Conservation (phyloP, 2,113 vertebrate genomes). For the Perca schrenkii region DNA sequence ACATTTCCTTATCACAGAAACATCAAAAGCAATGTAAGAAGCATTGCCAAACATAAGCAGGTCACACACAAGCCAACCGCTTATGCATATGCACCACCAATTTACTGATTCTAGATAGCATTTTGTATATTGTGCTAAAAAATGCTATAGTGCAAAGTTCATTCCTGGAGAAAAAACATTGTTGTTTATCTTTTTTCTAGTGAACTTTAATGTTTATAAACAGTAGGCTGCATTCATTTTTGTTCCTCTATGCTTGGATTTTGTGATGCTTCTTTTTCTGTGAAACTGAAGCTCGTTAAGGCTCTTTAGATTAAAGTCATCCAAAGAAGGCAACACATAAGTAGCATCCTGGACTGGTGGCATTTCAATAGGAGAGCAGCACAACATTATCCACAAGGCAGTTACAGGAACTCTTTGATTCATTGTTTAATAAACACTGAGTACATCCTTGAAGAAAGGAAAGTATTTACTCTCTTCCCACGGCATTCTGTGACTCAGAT, state of each 20-base stretch:
- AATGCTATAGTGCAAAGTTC: slow-evolving; percentile 19
- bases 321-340: slow-evolving; percentile 19
- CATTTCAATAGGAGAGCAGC: slow-evolving; percentile 41
- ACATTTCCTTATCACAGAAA: slow-evolving; percentile 37
- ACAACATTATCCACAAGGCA: slow-evolving; percentile 28
- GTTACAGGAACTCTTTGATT: slow-evolving; percentile 44
- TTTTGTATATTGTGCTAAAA: background rate
- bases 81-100: slow-evolving; percentile 44
- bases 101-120: slow-evolving; percentile 41
- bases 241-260: background rate
- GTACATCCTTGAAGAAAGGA: slow-evolving; percentile 41
- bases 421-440: slow-evolving; percentile 68
- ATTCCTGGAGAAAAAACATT: background rate
- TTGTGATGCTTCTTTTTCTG: slow-evolving; percentile 25
- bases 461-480: slow-evolving; percentile 38
- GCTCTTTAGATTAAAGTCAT: slow-evolving; percentile 4
- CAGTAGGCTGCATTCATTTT: slow-evolving; percentile 5
- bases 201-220: background rate
- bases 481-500: slow-evolving; percentile 40
- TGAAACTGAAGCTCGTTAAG: slow-evolving; percentile 29
- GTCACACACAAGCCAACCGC: slow-evolving; percentile 51
- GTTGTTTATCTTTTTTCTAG: slow-evolving; percentile 9
- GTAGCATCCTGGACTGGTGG: slow-evolving; percentile 19
- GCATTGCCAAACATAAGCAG: slow-evolving; percentile 57
- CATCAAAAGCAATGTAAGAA: slow-evolving; percentile 53